Evolutionary conservation across 2,113 vertebrate genomes (phyloP).

Genomic region (Meriones unguiculatus): DNA sequence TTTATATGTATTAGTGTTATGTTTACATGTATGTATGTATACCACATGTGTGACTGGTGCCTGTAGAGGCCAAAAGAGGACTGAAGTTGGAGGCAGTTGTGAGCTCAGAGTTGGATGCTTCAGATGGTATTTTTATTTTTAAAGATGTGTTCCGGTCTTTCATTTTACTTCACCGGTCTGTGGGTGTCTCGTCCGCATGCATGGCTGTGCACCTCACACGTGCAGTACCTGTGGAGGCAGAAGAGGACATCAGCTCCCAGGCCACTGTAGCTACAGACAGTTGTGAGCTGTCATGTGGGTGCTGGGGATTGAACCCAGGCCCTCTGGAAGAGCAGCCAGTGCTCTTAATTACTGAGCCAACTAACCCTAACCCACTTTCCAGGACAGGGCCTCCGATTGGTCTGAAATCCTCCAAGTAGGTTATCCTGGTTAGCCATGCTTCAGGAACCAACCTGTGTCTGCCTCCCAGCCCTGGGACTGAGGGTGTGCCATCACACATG

Average conservation of each 20-base stretch:
- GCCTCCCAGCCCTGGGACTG: neutral
- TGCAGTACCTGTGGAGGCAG: neutral
- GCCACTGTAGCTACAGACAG: neutral
- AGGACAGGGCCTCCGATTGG: neutral
- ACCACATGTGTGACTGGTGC: neutral
- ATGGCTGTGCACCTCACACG: neutral
- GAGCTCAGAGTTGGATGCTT: neutral
- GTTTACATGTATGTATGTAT: neutral
- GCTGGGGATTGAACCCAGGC: neutral
- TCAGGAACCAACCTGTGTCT: neutral
- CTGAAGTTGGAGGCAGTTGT: neutral
- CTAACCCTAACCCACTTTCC: neutral
- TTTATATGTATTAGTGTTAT: neutral
- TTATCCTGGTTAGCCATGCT: neutral
- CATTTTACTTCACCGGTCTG: neutral
- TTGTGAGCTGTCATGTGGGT: no score
- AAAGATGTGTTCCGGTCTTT: neutral
- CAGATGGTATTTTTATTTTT: neutral
- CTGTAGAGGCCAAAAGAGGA: neutral
- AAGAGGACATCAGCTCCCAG: neutral
- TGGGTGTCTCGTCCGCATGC: neutral
- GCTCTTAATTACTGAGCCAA: neutral
- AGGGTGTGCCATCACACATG: neutral
- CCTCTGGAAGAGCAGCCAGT: neutral
- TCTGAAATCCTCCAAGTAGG: neutral